These are phyloP conservation scores for Desoria tigrina DNA, from an alignment of 2,888 invertebrate genomes.

Conservation along the genomic window DNA sequence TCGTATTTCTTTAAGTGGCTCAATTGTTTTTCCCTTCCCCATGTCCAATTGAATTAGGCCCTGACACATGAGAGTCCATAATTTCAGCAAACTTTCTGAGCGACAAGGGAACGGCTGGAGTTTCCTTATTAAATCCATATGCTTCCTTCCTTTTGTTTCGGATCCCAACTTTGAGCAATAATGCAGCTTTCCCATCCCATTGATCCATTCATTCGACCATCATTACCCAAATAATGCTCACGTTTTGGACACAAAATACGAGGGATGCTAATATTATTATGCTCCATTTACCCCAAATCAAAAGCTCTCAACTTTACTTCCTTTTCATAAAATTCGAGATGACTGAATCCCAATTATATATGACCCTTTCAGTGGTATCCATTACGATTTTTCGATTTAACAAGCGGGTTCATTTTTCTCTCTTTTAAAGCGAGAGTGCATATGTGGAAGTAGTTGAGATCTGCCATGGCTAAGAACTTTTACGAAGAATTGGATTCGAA, in stretches of 20 bases:
- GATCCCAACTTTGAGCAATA: neutral
- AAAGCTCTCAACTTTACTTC: slow-evolving; percentile 7
- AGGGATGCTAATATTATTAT: neutral
- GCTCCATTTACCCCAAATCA: neutral
- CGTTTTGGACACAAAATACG: neutral
- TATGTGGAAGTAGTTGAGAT: neutral
- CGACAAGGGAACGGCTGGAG: neutral
- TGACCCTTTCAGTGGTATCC: slow-evolving; percentile 32
- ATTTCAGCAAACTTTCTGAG: slow-evolving; percentile 9
- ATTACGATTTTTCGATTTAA: slow-evolving; percentile 37
- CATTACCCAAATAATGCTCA: no score
- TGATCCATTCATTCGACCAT: neutral
- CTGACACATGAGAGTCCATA: slow-evolving; percentile 1
- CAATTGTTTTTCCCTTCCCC: slow-evolving; percentile 26
- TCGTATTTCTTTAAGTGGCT: slow-evolving; percentile 20
- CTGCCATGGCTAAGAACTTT: neutral
- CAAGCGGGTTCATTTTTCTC: slow-evolving; percentile 17
- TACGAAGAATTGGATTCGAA: neutral
- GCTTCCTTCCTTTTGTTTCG: slow-evolving; percentile 3
- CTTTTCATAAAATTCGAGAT: slow-evolving; percentile 1
- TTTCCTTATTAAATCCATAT: slow-evolving; percentile 6
- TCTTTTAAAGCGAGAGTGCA: neutral
- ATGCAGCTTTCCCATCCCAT: neutral
- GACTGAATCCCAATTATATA: neutral
- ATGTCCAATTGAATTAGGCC: slow-evolving; percentile 20